Evolutionary conservation across 2,888 invertebrate genomes (phyloP).

Genomic region (Cosmorhoe ocellata): DNA sequence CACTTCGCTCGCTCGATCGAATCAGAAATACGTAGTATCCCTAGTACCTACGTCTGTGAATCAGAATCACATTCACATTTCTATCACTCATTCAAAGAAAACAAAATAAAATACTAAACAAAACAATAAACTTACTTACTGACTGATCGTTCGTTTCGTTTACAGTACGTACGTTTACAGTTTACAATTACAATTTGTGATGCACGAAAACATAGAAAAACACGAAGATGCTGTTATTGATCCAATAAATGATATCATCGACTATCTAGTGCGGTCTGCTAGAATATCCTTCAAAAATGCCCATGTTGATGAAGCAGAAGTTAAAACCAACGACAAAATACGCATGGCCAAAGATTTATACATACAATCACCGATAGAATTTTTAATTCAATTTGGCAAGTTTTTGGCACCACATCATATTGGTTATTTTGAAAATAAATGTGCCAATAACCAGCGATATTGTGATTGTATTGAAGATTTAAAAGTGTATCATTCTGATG

Average conservation of each 20-base stretch:
- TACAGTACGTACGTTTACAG: too few species aligned
- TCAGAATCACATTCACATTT: too few species aligned
- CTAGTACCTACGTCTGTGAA: too few species aligned
- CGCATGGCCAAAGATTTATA: constrained; percentile 85
- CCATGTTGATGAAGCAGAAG: constrained; percentile 89
- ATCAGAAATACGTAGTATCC: too few species aligned
- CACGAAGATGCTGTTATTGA: constrained; percentile 46
- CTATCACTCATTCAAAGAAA: too few species aligned
- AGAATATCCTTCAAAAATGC: constrained; percentile 90
- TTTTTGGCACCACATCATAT: constrained; percentile 86
- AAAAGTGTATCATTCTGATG: constrained; percentile 78
- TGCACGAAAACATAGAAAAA: constrained; percentile 19
- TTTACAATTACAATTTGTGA: too few species aligned
- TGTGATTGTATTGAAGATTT: constrained; percentile 85
- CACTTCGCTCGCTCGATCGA: too few species aligned
- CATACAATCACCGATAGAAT: constrained; percentile 85
- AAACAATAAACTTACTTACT: too few species aligned
- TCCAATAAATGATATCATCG: constrained; percentile 82
- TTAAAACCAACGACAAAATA: constrained; percentile 86
- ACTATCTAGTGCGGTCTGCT: constrained; percentile 83
- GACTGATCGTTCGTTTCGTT: too few species aligned
- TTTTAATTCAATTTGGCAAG: constrained; percentile 90
- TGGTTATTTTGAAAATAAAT: constrained; percentile 83
- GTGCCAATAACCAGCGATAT: constrained; percentile 56
- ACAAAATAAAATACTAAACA: too few species aligned